Evolutionary conservation across 2,797 vertebrate species (phyloP).

Genomic region (Clamator glandarius): DNA sequence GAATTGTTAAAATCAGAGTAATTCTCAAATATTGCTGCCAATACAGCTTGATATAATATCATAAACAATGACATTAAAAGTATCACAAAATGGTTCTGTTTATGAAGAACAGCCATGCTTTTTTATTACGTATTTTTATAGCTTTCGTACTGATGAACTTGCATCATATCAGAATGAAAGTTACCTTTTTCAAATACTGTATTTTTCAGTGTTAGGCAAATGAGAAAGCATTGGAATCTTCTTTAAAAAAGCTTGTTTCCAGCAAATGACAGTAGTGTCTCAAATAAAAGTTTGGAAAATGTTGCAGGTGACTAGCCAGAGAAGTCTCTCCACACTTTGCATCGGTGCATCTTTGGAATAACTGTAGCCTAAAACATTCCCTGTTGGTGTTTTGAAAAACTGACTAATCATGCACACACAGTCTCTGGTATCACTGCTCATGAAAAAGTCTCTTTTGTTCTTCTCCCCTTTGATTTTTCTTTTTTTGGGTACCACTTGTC

Average conservation of each 20-base stretch:
- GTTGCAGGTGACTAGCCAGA: not conserved
- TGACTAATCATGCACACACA: not conserved
- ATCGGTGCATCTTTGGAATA: not conserved
- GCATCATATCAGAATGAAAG: not conserved
- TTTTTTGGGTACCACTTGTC: not conserved
- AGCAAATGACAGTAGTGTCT: not conserved
- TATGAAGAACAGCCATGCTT: not conserved
- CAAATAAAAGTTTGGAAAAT: not conserved
- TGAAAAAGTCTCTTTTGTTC: not conserved
- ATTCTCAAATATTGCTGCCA: conserved; percentile 32
- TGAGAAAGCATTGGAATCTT: not conserved
- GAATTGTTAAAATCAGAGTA: not conserved
- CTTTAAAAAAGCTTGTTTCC: not conserved
- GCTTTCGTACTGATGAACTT: not conserved
- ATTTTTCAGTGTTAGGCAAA: not conserved
- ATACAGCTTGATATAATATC: conserved; percentile 10
- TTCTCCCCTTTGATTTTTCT: not conserved
- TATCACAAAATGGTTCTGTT: conserved; percentile 30
- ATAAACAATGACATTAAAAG: conserved; percentile 48
- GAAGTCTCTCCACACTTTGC: not conserved
- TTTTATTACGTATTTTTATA: conserved; percentile 55
- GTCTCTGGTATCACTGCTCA: not conserved
- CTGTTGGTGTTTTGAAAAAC: not conserved
- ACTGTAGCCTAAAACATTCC: not conserved
- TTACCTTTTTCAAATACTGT: not conserved